These are phyloP conservation scores for Euura lappo DNA, from an alignment of 1,140 invertebrate species.

Conservation along the genomic window DNA sequence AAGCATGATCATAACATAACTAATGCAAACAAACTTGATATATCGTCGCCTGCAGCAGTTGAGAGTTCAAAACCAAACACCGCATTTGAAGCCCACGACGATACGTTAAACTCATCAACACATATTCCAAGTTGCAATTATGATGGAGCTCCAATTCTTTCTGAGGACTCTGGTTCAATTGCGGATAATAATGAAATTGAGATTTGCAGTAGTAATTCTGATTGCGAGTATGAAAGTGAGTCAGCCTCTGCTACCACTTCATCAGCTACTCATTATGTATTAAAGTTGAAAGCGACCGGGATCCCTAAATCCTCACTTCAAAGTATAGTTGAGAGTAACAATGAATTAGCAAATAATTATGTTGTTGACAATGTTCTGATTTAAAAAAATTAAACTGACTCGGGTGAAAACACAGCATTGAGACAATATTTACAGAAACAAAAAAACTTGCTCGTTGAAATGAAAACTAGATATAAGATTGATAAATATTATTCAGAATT, in stretches of 20 bases:
- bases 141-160: too few species aligned
- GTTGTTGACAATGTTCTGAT: constrained; percentile 15
- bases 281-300: constrained; percentile 17
- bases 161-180: too few species aligned
- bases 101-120: too few species aligned
- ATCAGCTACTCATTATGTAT: constrained; percentile 14
- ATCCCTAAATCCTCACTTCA: constrained; percentile 17
- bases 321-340: constrained; percentile 3
- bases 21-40: too few species aligned
- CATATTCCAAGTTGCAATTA: too few species aligned
- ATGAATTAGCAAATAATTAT: neutral
- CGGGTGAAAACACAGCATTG: too few species aligned
- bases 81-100: too few species aligned
- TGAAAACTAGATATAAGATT: neutral
- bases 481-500: constrained; percentile 10
- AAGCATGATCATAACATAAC: neutral
- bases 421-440: constrained; percentile 9
- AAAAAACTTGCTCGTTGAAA: neutral
- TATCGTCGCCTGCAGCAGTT: too few species aligned
- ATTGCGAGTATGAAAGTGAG: too few species aligned
- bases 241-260: neutral
- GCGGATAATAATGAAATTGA: too few species aligned
- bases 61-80: neutral
- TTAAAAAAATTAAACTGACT: neutral
- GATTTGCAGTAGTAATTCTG: too few species aligned